A percentile compares a stretch with the other conserved stretches of the same genome.
phyloP scores from a whole-genome alignment of 2,888 invertebrate species.

The Cetonia aurata region DNA sequence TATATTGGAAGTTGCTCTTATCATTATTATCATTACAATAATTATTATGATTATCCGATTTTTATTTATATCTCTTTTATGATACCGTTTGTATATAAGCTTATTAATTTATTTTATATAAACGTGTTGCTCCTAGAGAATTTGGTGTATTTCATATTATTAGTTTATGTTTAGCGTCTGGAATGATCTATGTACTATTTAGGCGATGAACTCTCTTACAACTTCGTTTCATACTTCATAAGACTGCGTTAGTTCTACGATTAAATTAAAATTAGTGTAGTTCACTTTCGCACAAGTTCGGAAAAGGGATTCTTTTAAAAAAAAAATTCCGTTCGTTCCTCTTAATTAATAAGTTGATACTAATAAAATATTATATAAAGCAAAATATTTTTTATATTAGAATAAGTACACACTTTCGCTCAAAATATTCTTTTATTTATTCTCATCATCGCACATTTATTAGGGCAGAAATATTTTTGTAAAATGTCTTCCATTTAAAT shows the following conservation, averaged over 20 bases:
- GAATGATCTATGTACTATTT: slow-evolving; percentile 37
- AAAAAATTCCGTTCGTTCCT: no score
- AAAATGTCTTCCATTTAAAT: slow-evolving; percentile 21
- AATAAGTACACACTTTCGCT: no score
- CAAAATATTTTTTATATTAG: no score
- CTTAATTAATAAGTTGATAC: no score
- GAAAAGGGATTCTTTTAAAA: no score
- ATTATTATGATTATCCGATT: slow-evolving; percentile 3
- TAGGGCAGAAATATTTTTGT: slow-evolving; percentile 16
- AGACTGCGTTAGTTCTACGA: slow-evolving; percentile 31
- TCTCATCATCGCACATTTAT: no score
- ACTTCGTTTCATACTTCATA: slow-evolving; percentile 5
- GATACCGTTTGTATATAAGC: slow-evolving; percentile 34
- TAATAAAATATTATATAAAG: no score
- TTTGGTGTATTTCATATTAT: slow-evolving; percentile 3
- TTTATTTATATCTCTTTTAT: slow-evolving; percentile 24
- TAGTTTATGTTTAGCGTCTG: slow-evolving; percentile 24
- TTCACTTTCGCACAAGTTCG: neutral
- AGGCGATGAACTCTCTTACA: slow-evolving; percentile 13
- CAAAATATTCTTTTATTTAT: no score
- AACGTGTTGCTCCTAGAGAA: slow-evolving; percentile 2
- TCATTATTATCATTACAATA: no score
- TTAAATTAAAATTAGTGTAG: slow-evolving; percentile 30
- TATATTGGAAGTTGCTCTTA: slow-evolving; percentile 8
- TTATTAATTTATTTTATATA: slow-evolving; percentile 40